Percentiles rank a stretch among this genome's conserved stretches.
Conservation (phyloP, 1,140 invertebrate genomes). For the Trichonephila inaurata region DNA sequence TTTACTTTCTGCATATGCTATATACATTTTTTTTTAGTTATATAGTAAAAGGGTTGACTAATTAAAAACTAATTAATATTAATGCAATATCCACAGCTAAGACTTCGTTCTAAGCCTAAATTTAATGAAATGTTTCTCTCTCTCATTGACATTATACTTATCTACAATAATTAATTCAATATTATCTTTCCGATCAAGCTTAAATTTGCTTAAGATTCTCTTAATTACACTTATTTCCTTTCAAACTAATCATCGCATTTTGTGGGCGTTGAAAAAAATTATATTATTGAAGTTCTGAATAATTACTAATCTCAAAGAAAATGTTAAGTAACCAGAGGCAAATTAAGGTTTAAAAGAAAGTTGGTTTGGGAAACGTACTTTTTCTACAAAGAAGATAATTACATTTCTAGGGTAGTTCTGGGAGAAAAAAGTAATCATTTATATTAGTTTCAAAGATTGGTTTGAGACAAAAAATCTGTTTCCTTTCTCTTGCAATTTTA, state of each 20-base stretch:
- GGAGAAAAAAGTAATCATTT: background rate
- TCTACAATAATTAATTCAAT: background rate
- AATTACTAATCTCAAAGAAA: background rate
- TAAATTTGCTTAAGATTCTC: background rate
- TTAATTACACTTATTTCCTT: background rate
- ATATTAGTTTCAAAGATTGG: constrained; percentile 7
- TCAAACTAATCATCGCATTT: background rate
- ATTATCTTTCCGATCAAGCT: background rate
- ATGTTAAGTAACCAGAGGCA: background rate
- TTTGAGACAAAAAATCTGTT: background rate
- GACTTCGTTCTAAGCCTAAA: too few species aligned
- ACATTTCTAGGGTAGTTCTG: background rate
- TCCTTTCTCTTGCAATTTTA: constrained; percentile 2
- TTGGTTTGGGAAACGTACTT: background rate
- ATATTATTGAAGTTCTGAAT: background rate
- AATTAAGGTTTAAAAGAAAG: constrained; percentile 7
- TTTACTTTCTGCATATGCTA: too few species aligned
- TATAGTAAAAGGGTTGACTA: too few species aligned
- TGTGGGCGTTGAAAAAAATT: background rate
- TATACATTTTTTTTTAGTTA: too few species aligned
- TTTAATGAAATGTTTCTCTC: background rate
- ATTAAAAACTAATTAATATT: too few species aligned
- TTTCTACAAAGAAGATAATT: constrained; percentile 6
- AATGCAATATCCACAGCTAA: too few species aligned
- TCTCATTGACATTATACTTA: background rate